Evolutionary conservation across 2,113 vertebrate species (phyloP).

Genomic region (Pipra filicauda): DNA sequence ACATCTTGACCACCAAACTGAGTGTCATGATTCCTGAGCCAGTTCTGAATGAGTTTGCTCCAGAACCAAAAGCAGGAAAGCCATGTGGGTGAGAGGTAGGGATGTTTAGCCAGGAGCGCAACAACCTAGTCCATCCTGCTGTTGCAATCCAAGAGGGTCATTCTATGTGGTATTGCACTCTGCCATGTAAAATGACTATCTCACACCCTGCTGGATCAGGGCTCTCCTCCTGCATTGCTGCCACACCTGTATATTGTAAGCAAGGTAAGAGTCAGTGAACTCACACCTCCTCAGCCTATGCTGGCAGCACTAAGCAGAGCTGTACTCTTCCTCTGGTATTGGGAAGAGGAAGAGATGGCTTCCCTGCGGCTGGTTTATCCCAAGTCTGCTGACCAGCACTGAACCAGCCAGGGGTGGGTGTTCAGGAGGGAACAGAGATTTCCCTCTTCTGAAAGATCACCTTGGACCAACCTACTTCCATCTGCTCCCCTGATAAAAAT

Average conservation of each 20-base stretch:
- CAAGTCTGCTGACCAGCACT: rapidly evolving
- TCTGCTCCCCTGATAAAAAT: not conserved
- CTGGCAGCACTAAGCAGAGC: not conserved
- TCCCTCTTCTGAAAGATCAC: not conserved
- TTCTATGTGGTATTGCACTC: not conserved
- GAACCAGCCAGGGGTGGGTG: not conserved
- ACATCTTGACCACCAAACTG: not conserved
- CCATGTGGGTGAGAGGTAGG: not conserved
- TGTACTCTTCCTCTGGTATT: not conserved
- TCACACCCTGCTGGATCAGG: not conserved
- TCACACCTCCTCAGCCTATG: not conserved
- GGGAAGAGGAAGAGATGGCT: not conserved
- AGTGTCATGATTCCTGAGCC: not conserved
- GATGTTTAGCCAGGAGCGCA: not conserved
- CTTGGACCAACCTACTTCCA: not conserved
- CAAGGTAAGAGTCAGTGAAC: not conserved
- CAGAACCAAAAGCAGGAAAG: not conserved
- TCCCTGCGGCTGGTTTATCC: not conserved
- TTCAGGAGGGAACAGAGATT: not conserved
- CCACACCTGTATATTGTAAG: not conserved
- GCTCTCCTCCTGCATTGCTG: not conserved
- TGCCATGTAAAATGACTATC: not conserved
- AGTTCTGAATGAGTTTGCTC: not conserved
- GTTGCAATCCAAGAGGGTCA: not conserved
- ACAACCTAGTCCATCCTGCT: not conserved